Evolutionary conservation across 2,113 vertebrate species (phyloP), one percentile per base, ranked within the genome.

Genomic region (Tapirus terrestris): DNA sequence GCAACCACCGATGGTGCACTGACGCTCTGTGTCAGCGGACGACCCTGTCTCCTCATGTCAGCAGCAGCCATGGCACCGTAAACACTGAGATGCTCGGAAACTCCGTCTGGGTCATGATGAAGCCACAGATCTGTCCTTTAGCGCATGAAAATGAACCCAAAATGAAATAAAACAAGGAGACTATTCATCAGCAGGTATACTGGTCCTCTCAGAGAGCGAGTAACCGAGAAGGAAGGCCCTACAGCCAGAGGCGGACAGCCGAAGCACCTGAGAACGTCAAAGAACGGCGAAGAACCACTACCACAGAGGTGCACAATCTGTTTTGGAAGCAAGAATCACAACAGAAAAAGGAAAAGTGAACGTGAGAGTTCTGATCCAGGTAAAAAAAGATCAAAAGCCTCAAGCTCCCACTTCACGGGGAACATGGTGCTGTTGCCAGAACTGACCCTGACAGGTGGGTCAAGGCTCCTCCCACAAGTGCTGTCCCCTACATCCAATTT

Each of bases 181-280:
- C 48, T 39, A 36, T 39, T 70, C 43, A 43, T 36, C 51, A 75
- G 82, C 39, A 91, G 60, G 43, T 17, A 25, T 3, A n/a, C n/a
- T n/a, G n/a, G n/a, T n/a, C n/a, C n/a, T n/a, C 23, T 43, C 18
- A 90, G 31, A 36, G 21, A 56, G 48, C 0, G 0, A 75, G 8
- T 36, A 21, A 33, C 5, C 9, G 12, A 73, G 27, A 72, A 53
- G 43, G 25, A 67, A 53, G 48, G 25, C 48, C 56, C 29, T 25
- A 17, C 4, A 23, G 79, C 23, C 14, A 33, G 1, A 39, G 39
- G 13, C 75, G 43, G 33, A 29, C 0, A 77, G 80, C 3, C 11
- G 3, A 82, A 60, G 45, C 2, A 48, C 39, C 36, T 18, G 10
- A 20, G 36, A 12, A 61, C 73, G n/a, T 58, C 63, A 29, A 56